Conservation (phyloP, 2,888 invertebrate genomes). For the Dioctria linearis region DNA sequence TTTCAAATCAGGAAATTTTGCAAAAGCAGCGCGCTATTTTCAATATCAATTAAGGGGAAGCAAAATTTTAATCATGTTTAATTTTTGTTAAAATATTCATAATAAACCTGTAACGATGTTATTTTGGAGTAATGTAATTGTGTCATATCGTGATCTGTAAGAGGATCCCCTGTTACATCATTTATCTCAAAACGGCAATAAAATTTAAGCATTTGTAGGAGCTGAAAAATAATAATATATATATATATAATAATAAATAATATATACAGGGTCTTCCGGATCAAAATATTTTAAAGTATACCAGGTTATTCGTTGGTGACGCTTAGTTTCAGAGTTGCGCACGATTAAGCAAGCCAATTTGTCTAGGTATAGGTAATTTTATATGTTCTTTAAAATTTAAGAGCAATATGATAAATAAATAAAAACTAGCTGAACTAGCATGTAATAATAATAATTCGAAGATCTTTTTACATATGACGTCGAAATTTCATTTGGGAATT, state of each 20-base stretch:
- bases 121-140: constrained; percentile 94
- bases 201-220: constrained; percentile 95
- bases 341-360: too few relatives aligned
- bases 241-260: not conserved
- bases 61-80: not conserved
- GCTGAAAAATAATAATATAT: constrained; percentile 73
- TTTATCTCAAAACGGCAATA: constrained; percentile 98
- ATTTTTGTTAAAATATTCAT: constrained; percentile 51
- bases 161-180: constrained; percentile 94
- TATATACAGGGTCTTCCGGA: too few relatives aligned
- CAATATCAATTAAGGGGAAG: not conserved
- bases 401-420: too few relatives aligned
- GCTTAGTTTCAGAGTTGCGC: too few relatives aligned
- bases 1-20: constrained; percentile 88
- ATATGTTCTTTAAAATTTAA: too few relatives aligned
- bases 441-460: too few relatives aligned
- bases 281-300: too few relatives aligned
- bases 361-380: too few relatives aligned
- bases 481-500: too few relatives aligned
- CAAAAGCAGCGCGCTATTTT: constrained; percentile 89
- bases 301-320: too few relatives aligned
- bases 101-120: constrained; percentile 85
- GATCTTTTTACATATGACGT: too few relatives aligned
- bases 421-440: too few relatives aligned
- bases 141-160: constrained; percentile 95